These are phyloP conservation scores for Dryococelus australis DNA, from an alignment of 2,888 invertebrate species.

Conservation along the genomic window DNA sequence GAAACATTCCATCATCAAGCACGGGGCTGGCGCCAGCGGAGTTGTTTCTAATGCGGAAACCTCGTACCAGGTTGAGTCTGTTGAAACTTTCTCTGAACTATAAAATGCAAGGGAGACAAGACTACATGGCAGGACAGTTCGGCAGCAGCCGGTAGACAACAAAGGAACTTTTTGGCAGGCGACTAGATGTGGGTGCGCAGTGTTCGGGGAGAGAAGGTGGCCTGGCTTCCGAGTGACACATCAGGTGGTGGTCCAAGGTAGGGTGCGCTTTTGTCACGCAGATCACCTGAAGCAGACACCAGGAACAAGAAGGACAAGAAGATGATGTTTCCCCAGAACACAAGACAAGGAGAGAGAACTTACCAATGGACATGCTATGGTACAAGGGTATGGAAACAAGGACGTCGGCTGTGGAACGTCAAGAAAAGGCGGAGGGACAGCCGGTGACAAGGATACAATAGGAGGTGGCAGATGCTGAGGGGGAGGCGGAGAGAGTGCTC, in stretches of 20 bases:
- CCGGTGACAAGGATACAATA: neutral
- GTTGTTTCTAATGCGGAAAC: neutral
- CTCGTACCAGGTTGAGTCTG: neutral
- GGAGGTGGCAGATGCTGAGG: neutral
- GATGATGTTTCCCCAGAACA: neutral
- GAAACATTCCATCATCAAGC: neutral
- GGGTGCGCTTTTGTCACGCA: neutral
- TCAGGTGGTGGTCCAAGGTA: neutral
- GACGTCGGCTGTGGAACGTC: neutral
- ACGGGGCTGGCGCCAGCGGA: neutral
- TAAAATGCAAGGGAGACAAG: constrained; percentile 36
- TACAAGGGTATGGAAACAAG: neutral
- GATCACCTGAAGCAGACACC: neutral
- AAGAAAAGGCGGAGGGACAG: neutral
- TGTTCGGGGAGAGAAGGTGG: neutral
- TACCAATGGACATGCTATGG: neutral
- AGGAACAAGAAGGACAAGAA: neutral
- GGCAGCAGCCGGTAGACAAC: neutral
- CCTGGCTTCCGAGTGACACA: neutral
- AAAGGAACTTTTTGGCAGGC: neutral
- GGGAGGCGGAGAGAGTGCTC: neutral
- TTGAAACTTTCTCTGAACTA: constrained; percentile 28
- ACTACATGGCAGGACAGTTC: constrained; percentile 20
- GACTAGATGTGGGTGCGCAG: neutral
- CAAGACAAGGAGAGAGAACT: neutral